Evolutionary conservation across 1,140 invertebrate species (phyloP), one percentile per base, ranked within the genome.

Genomic region (Bombus turneri): DNA sequence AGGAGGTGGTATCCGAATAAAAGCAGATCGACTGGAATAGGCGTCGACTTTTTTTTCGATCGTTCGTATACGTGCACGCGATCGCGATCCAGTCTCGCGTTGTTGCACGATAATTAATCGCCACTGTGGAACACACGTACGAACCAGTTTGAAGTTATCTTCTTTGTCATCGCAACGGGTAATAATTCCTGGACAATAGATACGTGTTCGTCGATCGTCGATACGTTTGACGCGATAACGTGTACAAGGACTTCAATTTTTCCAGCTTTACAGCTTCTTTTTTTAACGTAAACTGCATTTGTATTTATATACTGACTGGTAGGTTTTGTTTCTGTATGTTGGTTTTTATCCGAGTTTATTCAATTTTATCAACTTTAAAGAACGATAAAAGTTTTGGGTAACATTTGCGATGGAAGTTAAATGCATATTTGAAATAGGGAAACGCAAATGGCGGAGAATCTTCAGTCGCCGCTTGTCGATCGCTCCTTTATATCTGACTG

Each of bases 151-250:
- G 25, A 43, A 57, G 34, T 68, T 90, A 93, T 93, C 91, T 88
- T 88, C 89, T 91, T 92, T 92, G 92, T 93, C 92, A 91, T 93
- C 92, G 87, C 76, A 71, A 43, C 78, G 88, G 76, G 81, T 90
- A 91, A 92, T 92, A 92, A 92, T 81, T 92, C 87, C 85, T 83
- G 75, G 73, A 64, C 79, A 73, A 89, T 87, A 66, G 87, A 74
- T 57, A 59, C 43, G n/a, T 66, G 39, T 34, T 69, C 77, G 83
- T 69, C 73, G 82, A 76, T 82, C 74, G 83, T 83, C 13, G 75
- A 37, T 84, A 66, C 80, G 62, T 43, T 81, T 47, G 68, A 72
- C 78, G 53, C 57, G 68, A 47, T 66, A 57, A 41, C 41, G 80
- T 43, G 53, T 76, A 87, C 87, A 71, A 71, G 62, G 53, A 73